Conservation (phyloP, 2,113 vertebrate genomes). For the Leucosticte australis region DNA sequence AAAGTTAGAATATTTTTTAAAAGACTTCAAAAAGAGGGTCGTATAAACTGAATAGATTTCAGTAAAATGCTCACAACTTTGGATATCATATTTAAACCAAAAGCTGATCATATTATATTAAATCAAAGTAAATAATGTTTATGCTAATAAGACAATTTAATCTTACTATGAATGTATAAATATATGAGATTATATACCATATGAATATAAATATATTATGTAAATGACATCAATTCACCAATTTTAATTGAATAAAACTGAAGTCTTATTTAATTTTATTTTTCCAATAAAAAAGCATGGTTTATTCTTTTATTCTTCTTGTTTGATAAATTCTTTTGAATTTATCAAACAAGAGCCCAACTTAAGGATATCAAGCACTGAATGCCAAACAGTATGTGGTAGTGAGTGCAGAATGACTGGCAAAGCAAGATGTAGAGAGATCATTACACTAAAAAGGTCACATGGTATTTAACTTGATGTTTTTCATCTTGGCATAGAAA, state of each 20-base stretch:
- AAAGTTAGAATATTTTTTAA: not conserved
- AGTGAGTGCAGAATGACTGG: not conserved
- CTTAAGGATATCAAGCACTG: not conserved
- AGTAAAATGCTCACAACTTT: not conserved
- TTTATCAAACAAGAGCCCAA: not conserved
- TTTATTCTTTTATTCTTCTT: not conserved
- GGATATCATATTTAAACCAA: not conserved
- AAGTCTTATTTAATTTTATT: not conserved
- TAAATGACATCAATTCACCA: not conserved
- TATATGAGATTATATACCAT: not conserved
- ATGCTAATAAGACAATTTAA: not conserved
- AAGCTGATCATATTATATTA: not conserved
- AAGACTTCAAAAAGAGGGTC: not conserved
- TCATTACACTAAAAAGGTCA: not conserved
- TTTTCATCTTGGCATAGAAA: not conserved
- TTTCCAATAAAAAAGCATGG: not conserved
- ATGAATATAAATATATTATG: not conserved
- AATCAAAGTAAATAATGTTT: not conserved
- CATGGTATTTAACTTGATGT: not conserved
- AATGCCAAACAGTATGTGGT: not conserved
- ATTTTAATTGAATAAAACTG: not conserved
- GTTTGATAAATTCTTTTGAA: not conserved
- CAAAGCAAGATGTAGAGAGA: not conserved
- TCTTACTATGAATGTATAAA: not conserved
- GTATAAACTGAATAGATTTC: not conserved